Percentiles rank a stretch among this genome's conserved stretches.
phyloP scores from a whole-genome alignment of 2,797 vertebrate genomes.

The Benthosema pterotum region DNA sequence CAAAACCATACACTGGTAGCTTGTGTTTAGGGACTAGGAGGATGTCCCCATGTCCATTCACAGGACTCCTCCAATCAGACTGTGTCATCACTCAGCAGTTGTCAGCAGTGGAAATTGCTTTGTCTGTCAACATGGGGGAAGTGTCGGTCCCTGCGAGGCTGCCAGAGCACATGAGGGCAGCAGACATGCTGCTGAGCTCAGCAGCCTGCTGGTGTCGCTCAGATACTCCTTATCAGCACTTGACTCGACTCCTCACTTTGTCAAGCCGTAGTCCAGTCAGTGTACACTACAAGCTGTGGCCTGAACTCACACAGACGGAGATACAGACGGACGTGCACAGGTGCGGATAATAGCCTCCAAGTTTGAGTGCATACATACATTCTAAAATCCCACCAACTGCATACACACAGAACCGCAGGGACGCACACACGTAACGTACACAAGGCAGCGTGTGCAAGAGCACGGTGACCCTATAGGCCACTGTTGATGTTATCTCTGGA shows the following conservation, averaged over 20 bases:
- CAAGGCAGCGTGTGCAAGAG: conserved; percentile 66
- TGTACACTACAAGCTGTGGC: too few relatives aligned
- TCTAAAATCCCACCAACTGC: neutral
- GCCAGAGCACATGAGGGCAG: conserved; percentile 62
- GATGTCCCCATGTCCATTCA: neutral
- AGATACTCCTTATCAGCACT: conserved; percentile 19
- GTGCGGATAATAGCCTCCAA: too few relatives aligned
- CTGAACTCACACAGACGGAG: too few relatives aligned
- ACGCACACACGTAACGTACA: conserved; percentile 13
- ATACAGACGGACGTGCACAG: too few relatives aligned
- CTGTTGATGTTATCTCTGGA: conserved; percentile 89
- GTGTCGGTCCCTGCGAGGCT: conserved; percentile 30
- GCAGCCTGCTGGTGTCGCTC: conserved; percentile 27
- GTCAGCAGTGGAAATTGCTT: conserved; percentile 30
- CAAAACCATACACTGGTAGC: too few relatives aligned
- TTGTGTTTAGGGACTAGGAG: neutral
- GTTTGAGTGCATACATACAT: neutral
- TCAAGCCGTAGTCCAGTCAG: neutral
- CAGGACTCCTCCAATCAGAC: conserved; percentile 14
- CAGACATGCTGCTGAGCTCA: conserved; percentile 56
- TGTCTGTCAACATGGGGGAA: conserved; percentile 46
- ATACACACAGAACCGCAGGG: conserved; percentile 45
- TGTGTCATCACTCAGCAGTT: conserved; percentile 11
- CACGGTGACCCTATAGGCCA: conserved; percentile 82
- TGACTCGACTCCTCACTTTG: conserved; percentile 30